Evolutionary conservation across 2,113 vertebrate genomes (phyloP), one percentile per base, ranked within the genome.

Genomic region (Zonotrichia leucophrys): DNA sequence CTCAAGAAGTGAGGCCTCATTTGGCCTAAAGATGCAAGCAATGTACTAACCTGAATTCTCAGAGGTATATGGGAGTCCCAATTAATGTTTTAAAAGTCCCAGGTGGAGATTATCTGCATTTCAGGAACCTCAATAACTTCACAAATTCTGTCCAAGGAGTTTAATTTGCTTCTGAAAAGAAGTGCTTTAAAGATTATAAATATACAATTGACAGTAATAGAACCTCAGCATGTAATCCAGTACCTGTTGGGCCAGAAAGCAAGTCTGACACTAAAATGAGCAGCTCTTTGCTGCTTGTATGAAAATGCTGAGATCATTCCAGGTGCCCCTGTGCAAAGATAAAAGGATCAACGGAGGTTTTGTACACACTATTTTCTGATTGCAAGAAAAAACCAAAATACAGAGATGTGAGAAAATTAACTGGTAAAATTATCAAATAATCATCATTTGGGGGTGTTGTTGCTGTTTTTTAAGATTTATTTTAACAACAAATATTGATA

Each of bases 81-180:
- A 80, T 58, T 39, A 3, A 9, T 33, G 55, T 62, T 74, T 73
- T 78, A 15, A 3, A 92, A 92, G 33, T 47, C 55, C 12, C 72
- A 94, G 25, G 9, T 33, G 42, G 46, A 74, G 42, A 67, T 63
- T 27, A 66, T 27, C 70, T 80, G 49, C 37, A 66, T 88, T 87
- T 85, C 63, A 83, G 83, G 64, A 92, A 90, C 28, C 14, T 83
- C 3, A 53, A 19, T 53, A 93, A 83, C 25, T 64, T 90, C 14
- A 70, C 11, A 86, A 86, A 86, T 83, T 37, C 70, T 73, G 42
- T 46, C 67, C 50, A 73, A 90, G 52, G 31, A 73, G 20, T 74
- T 94, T 55, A 47, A 92, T 92, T 89, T 90, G 27, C 44, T 64
- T 93, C 47, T 81, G 64, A 92, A 93, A 94, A 91, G 56, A 93